These are phyloP conservation scores for Epistrophella euchroma DNA, from an alignment of 2,888 invertebrate species.

Conservation along the genomic window DNA sequence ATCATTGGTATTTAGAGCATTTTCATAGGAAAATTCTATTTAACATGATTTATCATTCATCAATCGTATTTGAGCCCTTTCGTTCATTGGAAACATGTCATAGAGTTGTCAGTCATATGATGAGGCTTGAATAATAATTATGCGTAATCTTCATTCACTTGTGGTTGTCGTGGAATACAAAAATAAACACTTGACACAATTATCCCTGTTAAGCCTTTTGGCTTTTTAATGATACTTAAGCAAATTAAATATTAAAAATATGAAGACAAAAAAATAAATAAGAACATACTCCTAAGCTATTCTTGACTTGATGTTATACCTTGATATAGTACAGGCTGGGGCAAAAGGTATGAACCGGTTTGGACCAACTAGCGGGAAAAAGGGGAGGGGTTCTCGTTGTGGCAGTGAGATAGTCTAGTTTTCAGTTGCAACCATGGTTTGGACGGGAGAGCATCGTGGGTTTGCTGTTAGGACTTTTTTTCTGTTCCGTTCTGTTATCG, in stretches of 20 bases:
- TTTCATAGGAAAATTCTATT: background rate
- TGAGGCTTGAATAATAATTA: background rate
- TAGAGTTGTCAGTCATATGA: too few relatives aligned
- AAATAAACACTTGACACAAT: background rate
- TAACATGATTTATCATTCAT: conserved; percentile 1
- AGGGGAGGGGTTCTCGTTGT: too few relatives aligned
- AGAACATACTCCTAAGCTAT: background rate
- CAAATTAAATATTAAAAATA: background rate
- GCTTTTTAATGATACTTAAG: background rate
- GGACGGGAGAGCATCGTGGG: too few relatives aligned
- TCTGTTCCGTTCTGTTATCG: too few relatives aligned
- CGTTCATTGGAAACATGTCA: background rate
- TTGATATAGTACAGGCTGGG: too few relatives aligned
- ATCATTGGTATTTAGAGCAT: background rate
- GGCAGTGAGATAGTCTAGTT: too few relatives aligned
- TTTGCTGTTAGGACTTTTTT: too few relatives aligned
- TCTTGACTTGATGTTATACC: background rate
- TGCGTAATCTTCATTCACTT: background rate
- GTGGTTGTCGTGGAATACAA: background rate
- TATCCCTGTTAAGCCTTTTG: background rate
- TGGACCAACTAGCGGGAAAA: too few relatives aligned
- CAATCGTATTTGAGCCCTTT: background rate
- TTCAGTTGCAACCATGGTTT: too few relatives aligned
- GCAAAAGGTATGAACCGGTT: too few relatives aligned
- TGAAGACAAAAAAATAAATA: background rate